Conservation (phyloP, 1,140 invertebrate genomes). For the Drosophila busckii region DNA sequence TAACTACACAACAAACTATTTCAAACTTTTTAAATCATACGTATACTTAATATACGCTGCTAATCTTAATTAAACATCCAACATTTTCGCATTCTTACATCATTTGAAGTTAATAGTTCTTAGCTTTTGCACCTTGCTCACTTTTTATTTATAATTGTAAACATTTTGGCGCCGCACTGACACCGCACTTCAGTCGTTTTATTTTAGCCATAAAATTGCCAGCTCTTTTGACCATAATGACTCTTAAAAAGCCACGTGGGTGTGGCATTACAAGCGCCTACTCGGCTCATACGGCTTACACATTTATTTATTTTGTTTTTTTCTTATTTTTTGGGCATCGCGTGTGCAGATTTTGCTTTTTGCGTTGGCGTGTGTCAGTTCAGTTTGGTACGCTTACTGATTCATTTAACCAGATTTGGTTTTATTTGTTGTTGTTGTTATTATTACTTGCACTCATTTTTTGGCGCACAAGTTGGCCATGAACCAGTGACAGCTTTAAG, state of each 20-base stretch:
- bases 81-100: no score
- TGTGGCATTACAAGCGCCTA: slow-evolving; percentile 26
- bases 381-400: slow-evolving; percentile 42
- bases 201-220: slow-evolving; percentile 27
- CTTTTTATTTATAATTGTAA: slow-evolving; percentile 48
- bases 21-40: no score
- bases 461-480: slow-evolving; percentile 70
- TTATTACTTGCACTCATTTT: slow-evolving; percentile 36
- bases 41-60: no score
- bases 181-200: slow-evolving; percentile 7
- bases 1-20: no score
- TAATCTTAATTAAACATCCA: no score
- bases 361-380: slow-evolving; percentile 31
- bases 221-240: slow-evolving; percentile 33
- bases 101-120: no score
- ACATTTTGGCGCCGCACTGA: slow-evolving; percentile 37
- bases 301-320: slow-evolving; percentile 7
- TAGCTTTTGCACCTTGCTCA: no score
- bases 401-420: slow-evolving; percentile 72
- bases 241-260: no score
- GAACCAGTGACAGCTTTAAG: slow-evolving; percentile 63
- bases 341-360: slow-evolving; percentile 43
- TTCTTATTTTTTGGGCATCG: slow-evolving; percentile 47
- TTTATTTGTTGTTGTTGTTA: slow-evolving; percentile 22
- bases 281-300: slow-evolving; percentile 14